phyloP scores from a whole-genome alignment of 2,797 vertebrate species.

The Hyperoplus lanceolatus region DNA sequence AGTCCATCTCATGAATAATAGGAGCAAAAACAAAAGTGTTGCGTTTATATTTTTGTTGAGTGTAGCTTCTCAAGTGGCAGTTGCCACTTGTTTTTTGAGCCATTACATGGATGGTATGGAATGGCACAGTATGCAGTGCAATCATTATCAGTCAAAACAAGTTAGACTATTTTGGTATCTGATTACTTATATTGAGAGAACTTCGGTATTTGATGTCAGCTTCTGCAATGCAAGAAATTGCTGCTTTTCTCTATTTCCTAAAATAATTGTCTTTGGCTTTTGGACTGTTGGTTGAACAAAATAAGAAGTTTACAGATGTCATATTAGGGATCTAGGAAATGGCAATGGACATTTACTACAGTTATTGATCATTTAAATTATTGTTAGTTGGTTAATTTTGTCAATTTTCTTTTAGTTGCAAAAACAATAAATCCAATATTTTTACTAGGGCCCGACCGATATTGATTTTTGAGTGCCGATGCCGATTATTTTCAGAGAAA shows the following conservation, averaged over 20 bases:
- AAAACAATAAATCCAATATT: no score
- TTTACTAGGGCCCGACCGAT: no score
- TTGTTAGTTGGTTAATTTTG: neutral
- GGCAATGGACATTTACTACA: neutral
- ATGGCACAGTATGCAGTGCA: neutral
- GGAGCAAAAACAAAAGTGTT: no score
- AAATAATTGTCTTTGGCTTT: neutral
- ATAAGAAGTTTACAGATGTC: neutral
- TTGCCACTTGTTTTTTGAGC: conserved; percentile 46
- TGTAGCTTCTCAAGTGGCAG: conserved; percentile 29
- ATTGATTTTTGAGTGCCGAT: no score
- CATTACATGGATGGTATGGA: neutral
- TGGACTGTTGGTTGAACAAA: neutral
- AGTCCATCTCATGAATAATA: no score
- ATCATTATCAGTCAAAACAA: neutral
- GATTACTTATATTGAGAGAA: neutral
- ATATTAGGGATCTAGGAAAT: neutral
- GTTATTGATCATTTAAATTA: neutral
- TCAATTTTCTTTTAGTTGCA: neutral
- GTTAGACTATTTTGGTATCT: neutral
- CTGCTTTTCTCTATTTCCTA: neutral
- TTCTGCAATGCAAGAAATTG: neutral
- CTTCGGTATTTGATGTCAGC: neutral
- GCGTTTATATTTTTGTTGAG: no score
- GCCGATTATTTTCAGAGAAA: no score